Evolutionary conservation across 2,888 invertebrate species (phyloP), one percentile per base, ranked within the genome.

Genomic region (Coelogynopora nodosa): DNA sequence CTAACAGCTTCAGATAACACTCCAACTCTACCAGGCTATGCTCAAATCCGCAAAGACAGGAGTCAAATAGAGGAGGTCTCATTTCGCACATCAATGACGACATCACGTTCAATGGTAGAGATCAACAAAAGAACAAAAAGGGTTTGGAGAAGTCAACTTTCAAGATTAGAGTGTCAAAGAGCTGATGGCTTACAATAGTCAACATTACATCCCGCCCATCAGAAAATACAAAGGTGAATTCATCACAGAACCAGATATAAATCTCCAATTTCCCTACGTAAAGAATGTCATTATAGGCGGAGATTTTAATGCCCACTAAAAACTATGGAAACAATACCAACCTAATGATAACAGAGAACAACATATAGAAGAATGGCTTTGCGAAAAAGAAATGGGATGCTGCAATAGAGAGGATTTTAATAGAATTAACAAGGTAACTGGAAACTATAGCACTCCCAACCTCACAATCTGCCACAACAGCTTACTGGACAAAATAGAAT

Each of bases 391-490:
- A 23, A 74, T 74, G 74, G 74, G 5, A 10, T 74, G 74, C 27
- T 74, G 74, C 27, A 74, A 74, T 26, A 23, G 23, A n/a, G 74
- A 26, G 18, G 23, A 23, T 2, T 5, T 13, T 23, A 13, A 10
- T 26, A 74, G 74, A 74, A 74, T 26, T 5, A 74, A 74, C 74
- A 74, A 26, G 27, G 74, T 5, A 74, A 74, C 74, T 13, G 23
- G 74, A 2, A 74, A 74, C 23, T 26, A 74, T 26, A 74, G 18
- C 74, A 74, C 74, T 26, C 74, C 74, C 2, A 26, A 74, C 23
- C 2, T 74, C 74, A 23, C 74, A 13, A 74, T 74, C 74, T 74
- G 74, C 74, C 74, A 74, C 23, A 74, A 74, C 74, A 74, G 74
- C 74, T 23, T 74, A 2, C 18, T 74, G 10, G 23, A 74, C 74